A percentile compares a stretch with the other conserved stretches of the same genome.
phyloP scores from a whole-genome alignment of 2,888 invertebrate genomes.

The Heteropelma amictum region DNA sequence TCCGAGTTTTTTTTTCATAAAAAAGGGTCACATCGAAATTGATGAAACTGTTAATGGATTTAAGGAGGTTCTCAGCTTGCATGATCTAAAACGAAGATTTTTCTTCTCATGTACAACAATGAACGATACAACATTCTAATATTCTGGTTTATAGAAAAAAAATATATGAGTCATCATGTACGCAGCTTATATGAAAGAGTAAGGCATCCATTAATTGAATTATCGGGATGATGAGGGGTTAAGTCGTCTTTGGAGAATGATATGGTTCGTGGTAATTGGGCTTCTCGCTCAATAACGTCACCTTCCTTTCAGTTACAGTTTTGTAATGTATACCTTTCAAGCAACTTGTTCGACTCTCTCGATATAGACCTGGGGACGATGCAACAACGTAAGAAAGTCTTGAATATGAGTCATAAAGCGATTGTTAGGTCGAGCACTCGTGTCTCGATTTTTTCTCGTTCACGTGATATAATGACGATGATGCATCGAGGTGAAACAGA shows the following conservation, averaged over 20 bases:
- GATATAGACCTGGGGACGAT: slow-evolving; percentile 27
- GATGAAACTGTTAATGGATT: too few species aligned
- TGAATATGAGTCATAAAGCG: slow-evolving; percentile 46
- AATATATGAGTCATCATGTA: background rate
- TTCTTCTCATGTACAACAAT: too few species aligned
- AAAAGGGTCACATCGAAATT: too few species aligned
- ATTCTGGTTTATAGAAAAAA: background rate
- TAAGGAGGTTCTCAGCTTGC: too few species aligned
- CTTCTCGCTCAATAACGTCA: slow-evolving; percentile 54
- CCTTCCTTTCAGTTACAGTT: slow-evolving; percentile 51
- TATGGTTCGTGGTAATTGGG: slow-evolving; percentile 55
- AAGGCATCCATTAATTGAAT: slow-evolving; percentile 39
- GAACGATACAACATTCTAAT: too few species aligned
- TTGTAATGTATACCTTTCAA: slow-evolving; percentile 37
- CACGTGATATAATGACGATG: slow-evolving; percentile 38
- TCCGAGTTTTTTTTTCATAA: too few species aligned
- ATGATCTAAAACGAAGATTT: too few species aligned
- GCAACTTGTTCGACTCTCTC: slow-evolving; percentile 26
- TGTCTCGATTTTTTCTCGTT: slow-evolving; percentile 13
- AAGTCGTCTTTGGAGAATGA: slow-evolving; percentile 11
- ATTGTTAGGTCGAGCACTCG: slow-evolving; percentile 39
- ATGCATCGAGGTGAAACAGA: slow-evolving; percentile 40
- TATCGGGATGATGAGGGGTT: slow-evolving; percentile 42
- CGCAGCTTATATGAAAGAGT: slow-evolving; percentile 11
- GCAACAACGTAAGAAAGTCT: slow-evolving; percentile 13